phyloP scores from a whole-genome alignment of 2,113 vertebrate genomes.

The Actinemys pallida region DNA sequence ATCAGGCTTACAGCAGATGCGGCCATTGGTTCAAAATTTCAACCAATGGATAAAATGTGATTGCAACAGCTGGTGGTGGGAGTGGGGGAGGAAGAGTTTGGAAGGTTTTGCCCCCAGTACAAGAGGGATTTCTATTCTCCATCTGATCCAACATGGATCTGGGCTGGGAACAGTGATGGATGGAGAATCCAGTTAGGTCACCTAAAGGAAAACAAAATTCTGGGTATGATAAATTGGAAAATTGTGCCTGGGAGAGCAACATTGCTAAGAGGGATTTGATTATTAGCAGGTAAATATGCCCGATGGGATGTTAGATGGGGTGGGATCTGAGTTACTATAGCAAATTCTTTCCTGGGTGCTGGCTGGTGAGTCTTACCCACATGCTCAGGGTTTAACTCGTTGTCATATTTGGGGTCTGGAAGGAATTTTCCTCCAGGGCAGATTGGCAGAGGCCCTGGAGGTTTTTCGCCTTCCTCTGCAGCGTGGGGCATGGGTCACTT shows the following conservation, averaged over 20 bases:
- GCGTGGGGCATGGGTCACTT: no score
- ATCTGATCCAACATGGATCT: not conserved
- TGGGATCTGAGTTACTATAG: no score
- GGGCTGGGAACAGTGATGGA: not conserved
- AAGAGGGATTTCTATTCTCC: not conserved
- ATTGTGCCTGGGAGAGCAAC: not conserved
- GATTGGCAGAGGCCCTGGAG: no score
- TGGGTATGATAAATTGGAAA: not conserved
- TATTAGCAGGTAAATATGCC: no score
- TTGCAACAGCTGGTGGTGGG: not conserved
- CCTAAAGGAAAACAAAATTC: not conserved
- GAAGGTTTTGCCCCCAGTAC: not conserved
- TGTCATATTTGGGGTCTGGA: no score
- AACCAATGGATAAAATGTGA: not conserved
- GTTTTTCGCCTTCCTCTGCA: no score
- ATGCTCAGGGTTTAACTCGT: no score
- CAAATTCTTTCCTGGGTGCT: no score
- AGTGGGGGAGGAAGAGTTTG: not conserved
- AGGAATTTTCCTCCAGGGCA: no score
- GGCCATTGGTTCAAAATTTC: not conserved
- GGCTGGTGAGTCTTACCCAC: no score
- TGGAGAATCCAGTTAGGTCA: not conserved
- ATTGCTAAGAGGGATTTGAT: fast-evolving
- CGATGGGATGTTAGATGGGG: no score
- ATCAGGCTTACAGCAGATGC: not conserved